Conservation (phyloP, 2,888 invertebrate genomes). For the Griposia aprilina region DNA sequence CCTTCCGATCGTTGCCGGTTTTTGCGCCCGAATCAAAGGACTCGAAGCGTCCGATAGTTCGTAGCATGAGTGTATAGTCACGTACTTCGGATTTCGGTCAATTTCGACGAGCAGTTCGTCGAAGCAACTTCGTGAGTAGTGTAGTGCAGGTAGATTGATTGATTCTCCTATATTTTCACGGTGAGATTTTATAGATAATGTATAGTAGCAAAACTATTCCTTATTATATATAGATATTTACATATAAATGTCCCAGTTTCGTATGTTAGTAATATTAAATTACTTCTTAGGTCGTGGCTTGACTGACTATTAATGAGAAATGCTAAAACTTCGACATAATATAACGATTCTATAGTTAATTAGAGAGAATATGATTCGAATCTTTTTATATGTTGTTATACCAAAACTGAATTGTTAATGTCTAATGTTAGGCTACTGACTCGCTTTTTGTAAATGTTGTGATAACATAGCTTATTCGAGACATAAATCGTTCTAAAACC, state of each 20-base stretch:
- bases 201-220: constrained; percentile 63
- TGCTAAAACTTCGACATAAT: constrained; percentile 70
- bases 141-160: too few species aligned
- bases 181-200: neutral
- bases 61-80: too few species aligned
- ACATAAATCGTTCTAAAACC: constrained; percentile 61
- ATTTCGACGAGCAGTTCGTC: too few species aligned
- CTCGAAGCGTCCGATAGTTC: too few species aligned
- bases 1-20: too few species aligned
- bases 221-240: constrained; percentile 55
- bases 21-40: too few species aligned
- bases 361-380: constrained; percentile 84
- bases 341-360: constrained; percentile 70
- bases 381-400: constrained; percentile 84
- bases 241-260: constrained; percentile 59
- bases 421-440: constrained; percentile 74
- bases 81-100: too few species aligned
- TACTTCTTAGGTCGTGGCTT: constrained; percentile 74
- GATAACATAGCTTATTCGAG: constrained; percentile 73
- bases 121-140: too few species aligned
- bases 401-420: constrained; percentile 78
- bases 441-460: constrained; percentile 80
- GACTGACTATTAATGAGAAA: constrained; percentile 76
- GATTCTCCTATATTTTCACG: too few species aligned
- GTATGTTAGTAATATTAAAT: constrained; percentile 64